Percentiles rank a stretch among this genome's conserved stretches.
Evolutionary conservation across 2,888 invertebrate species (phyloP).

Genomic region (Tortrix viridana): DNA sequence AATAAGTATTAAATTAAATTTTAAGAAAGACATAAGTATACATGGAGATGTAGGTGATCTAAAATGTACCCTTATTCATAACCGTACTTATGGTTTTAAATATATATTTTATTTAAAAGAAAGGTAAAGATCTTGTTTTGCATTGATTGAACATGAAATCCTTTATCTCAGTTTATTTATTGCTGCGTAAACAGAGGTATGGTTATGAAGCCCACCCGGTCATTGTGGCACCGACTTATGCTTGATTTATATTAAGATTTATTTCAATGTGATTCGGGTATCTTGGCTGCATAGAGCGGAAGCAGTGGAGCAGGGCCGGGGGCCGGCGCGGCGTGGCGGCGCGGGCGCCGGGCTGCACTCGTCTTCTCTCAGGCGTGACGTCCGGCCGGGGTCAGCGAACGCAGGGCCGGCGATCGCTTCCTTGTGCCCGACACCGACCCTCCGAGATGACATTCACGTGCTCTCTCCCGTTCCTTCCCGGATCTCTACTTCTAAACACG

Average conservation of each 20-base stretch:
- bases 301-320: conserved; percentile 35
- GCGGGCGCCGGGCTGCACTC: conserved; percentile 59
- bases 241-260: conserved; percentile 33
- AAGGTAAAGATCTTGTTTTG: no score
- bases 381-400: conserved; percentile 79
- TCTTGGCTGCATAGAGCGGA: conserved; percentile 33
- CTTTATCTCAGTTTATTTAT: conserved; percentile 21
- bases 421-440: conserved; percentile 73
- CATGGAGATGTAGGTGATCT: no score
- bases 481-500: conserved; percentile 41
- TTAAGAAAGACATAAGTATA: no score
- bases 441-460: conserved; percentile 72
- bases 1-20: no score
- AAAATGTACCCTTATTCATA: no score
- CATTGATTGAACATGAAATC: conserved; percentile 6
- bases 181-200: conserved; percentile 18
- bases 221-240: conserved; percentile 28
- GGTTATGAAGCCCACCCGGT: conserved; percentile 14
- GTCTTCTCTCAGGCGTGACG: conserved; percentile 78
- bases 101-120: no score
- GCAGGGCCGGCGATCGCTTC: conserved; percentile 72
- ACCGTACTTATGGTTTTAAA: no score
- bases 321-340: conserved; percentile 31
- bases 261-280: conserved; percentile 35
- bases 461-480: conserved; percentile 52